A percentile compares a stretch with the other conserved stretches of the same genome.
These are phyloP conservation scores for Nerophis lumbriciformis DNA, from an alignment of 2,113 vertebrate species.

Conservation along the genomic window DNA sequence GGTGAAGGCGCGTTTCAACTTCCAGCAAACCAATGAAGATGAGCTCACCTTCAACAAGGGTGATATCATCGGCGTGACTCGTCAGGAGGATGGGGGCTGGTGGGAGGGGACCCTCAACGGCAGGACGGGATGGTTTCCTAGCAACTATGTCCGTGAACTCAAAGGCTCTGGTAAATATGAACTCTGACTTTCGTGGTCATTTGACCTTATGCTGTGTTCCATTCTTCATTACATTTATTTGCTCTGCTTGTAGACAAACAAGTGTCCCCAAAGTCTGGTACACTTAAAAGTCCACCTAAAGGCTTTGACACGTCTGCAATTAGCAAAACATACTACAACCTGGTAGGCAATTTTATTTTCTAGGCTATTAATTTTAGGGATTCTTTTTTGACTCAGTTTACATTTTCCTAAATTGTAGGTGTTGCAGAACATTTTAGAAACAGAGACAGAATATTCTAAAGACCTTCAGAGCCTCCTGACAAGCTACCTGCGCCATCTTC, in stretches of 20 bases:
- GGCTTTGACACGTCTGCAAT: slow-evolving; percentile 91
- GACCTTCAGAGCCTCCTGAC: slow-evolving; percentile 91
- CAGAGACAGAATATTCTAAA: slow-evolving; percentile 94
- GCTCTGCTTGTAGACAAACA: slow-evolving; percentile 82
- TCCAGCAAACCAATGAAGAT: slow-evolving; percentile 97
- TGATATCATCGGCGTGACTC: slow-evolving; percentile 89
- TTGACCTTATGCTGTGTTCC: neutral
- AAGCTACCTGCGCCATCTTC: slow-evolving; percentile 87
- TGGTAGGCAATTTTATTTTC: slow-evolving; percentile 75
- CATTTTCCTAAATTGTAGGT: slow-evolving; percentile 73
- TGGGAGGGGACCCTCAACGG: slow-evolving; percentile 90
- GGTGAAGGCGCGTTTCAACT: slow-evolving; percentile 94
- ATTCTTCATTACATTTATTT: neutral
- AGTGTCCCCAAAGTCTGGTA: slow-evolving; percentile 91
- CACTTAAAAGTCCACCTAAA: slow-evolving; percentile 93
- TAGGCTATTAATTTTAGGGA: too few species aligned
- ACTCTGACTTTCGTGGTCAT: neutral
- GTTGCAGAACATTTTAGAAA: slow-evolving; percentile 98
- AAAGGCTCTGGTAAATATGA: slow-evolving; percentile 87
- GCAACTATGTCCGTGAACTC: slow-evolving; percentile 95
- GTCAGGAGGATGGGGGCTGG: slow-evolving; percentile 97
- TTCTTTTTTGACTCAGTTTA: too few species aligned
- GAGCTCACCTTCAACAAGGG: slow-evolving; percentile 94
- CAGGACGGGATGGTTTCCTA: slow-evolving; percentile 95
- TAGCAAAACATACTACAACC: slow-evolving; percentile 97